These are phyloP conservation scores for Eupithecia insigniata DNA, from an alignment of 2,888 invertebrate genomes.

Conservation along the genomic window DNA sequence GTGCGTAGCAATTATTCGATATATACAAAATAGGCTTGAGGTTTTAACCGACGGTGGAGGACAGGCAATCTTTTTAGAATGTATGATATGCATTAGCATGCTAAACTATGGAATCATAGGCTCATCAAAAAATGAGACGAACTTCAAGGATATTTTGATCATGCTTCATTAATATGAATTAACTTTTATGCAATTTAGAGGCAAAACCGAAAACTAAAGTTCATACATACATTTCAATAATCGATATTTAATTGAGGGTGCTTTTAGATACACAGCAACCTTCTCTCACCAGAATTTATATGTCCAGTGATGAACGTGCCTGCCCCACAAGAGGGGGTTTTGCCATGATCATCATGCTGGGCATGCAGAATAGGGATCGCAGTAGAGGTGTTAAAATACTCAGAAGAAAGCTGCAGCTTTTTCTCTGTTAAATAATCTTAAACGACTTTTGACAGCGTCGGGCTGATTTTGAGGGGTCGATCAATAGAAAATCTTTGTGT, in stretches of 20 bases:
- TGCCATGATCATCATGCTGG: background rate
- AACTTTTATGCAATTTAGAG: background rate
- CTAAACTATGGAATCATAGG: background rate
- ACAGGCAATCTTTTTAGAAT: background rate
- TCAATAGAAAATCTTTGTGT: background rate
- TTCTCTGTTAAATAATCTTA: background rate
- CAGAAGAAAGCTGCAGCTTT: background rate
- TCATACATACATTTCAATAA: background rate
- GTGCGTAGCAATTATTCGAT: constrained; percentile 7
- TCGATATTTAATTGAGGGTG: background rate
- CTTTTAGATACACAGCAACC: background rate
- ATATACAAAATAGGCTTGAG: background rate
- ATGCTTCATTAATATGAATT: background rate
- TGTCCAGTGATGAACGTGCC: too few species aligned
- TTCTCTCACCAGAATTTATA: background rate
- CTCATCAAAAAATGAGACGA: background rate
- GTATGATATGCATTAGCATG: background rate
- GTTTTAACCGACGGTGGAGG: background rate
- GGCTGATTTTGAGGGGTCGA: background rate
- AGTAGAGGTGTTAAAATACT: background rate
- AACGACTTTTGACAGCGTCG: background rate
- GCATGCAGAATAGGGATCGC: background rate
- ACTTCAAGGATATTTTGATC: background rate
- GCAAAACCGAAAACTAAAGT: background rate
- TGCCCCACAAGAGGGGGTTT: background rate